Evolutionary conservation across 2,888 invertebrate species (phyloP), one percentile per base, ranked within the genome.

Genomic region (Diarsia rubi): DNA sequence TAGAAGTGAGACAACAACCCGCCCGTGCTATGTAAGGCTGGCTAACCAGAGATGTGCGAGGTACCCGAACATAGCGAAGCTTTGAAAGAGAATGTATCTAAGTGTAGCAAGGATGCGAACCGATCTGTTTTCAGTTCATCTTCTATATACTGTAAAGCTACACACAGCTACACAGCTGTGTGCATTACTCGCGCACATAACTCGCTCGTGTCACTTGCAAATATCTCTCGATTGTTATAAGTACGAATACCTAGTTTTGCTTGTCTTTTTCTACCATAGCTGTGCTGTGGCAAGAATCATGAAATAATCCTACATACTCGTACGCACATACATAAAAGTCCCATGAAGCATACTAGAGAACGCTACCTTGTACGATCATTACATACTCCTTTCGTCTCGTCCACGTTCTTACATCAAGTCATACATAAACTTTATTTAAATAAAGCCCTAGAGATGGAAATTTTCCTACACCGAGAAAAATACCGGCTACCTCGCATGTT

Each of bases 1-100:
- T 89, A 90, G 73, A 81, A 87, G 86, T 86, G 85, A 86, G 91
- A 91, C 91, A 92, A 92, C 91, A 91, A 90, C 88, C 89, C 88
- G 84, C 85, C 85, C 71, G 52, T 75, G 80, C 85, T 73, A 78
- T 83, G 45, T 64, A 27, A 45, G n/a, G 27, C 45, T 45, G 3
- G 24, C 14, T 45, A 27, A 64, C 19, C 27, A 64, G 4, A 64
- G 9, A 24, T 60, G n/a, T 14, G 60, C 2, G n/a, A 37, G 3
- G 60, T 3, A 42, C n/a, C 14, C 16, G 16, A 14, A 11, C 31
- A 11, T 9, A 37, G 37, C 9, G 21, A 37, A 60, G 12, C 59
- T 60, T 21, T 12, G 60, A 60, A 27, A 8, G 8, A 16, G 54
- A 27, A 57, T 27, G 24, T 27, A 27, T 5, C 5, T 24, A 6